Base-by-base conservation (phyloP, 2,888 invertebrate species). In the Tribolium freemani region DNA sequence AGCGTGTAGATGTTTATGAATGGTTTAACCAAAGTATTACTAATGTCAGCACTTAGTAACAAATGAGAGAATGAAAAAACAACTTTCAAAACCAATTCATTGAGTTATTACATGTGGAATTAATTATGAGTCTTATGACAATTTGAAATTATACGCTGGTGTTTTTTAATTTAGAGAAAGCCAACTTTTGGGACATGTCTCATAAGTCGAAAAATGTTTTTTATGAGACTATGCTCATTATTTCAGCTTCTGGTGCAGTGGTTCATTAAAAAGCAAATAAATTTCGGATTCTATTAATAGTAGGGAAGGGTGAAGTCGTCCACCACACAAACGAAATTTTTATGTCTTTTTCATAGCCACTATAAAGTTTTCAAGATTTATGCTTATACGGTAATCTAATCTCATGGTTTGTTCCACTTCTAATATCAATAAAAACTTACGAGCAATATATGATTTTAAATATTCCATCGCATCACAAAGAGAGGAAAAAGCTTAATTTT, bases 401-500 rank as follows among this genome's bases (percentile, higher is more conserved):
- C 38, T 38, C 38, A 3, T 8, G 8, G n/a, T 48, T 48, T 10
- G 48, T 16, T 48, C 48, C 16, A 48, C n/a, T 48, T 48, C 48
- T 16, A 48, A 48, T 30, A 56, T 11, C 26, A 53, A 53, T 5
- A 53, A 21, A 21, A 53, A 53, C 16, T 20, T 26, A 11, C 11
- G 26, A 26, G 26, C 50, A 13, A 13, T 10, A 13, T 50, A 11
- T 13, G 31, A 30, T 31, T 31, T 56, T 3, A 56, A 56, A 56
- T 56, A 30, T 56, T 56, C 56, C 4, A 13, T 6, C 1, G n/a
- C 44, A n/a, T 44, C 44, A 44, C 16, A 45, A 48, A 13, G 10
- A 11, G 5, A n/a, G 1, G 8, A 48, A 48, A 48, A 48, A 48
- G 3, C 67, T 66, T 67, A 31, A 67, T 71, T 67, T 71, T 67